Evolutionary conservation across 2,888 invertebrate species (phyloP).

Genomic region (Baronia brevicornis): DNA sequence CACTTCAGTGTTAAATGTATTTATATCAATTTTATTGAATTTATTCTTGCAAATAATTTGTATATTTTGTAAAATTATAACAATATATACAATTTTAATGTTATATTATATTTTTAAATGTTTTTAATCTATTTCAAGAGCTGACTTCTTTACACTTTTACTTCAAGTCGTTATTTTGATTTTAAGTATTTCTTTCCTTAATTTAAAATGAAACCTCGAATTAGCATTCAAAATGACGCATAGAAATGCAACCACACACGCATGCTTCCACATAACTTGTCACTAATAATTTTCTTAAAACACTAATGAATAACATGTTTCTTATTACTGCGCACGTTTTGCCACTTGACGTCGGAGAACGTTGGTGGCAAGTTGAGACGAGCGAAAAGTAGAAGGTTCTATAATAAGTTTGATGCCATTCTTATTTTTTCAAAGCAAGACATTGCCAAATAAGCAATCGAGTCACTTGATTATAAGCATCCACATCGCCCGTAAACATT

Average conservation of each 20-base stretch:
- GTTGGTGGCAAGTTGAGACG: slow-evolving; percentile 21
- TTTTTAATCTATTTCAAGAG: background rate
- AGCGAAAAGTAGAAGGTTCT: too few species aligned
- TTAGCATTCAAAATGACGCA: slow-evolving; percentile 50
- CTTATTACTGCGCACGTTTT: slow-evolving; percentile 69
- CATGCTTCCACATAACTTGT: slow-evolving; percentile 43
- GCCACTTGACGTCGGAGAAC: slow-evolving; percentile 38
- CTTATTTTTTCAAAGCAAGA: background rate
- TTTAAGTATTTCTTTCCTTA: too few species aligned
- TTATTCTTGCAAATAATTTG: too few species aligned
- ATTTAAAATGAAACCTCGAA: too few species aligned
- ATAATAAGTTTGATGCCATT: background rate
- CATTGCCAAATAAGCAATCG: slow-evolving; percentile 3
- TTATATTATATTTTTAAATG: background rate
- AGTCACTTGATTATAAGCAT: too few species aligned
- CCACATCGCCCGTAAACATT: too few species aligned
- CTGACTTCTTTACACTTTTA: background rate
- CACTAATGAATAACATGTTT: slow-evolving; percentile 68
- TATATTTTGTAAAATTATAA: background rate
- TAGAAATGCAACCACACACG: slow-evolving; percentile 63
- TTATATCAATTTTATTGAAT: too few species aligned
- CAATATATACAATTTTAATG: background rate
- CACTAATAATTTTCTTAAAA: slow-evolving; percentile 68
- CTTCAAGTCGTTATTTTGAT: too few species aligned
- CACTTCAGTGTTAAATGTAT: too few species aligned